Evolutionary conservation across 1,140 invertebrate genomes (phyloP), one percentile per base, ranked within the genome.

Genomic region (Oryctes rhinoceros): DNA sequence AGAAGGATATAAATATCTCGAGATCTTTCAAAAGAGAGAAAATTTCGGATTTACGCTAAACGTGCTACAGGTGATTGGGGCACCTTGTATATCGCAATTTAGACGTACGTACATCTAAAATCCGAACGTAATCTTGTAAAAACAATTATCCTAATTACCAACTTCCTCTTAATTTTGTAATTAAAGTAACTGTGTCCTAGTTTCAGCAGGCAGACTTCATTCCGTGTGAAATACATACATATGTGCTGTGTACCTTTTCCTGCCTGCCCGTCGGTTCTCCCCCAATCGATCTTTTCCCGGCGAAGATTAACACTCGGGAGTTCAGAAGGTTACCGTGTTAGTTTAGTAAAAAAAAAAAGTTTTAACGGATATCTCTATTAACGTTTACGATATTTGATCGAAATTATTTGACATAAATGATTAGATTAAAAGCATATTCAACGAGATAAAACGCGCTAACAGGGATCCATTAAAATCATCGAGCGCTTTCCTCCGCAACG

Each of bases 191-290:
- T 59, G 53, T 59, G 53, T 15, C n/a, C 53, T 59, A 18, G 18
- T 59, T 59, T 59, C 53, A 59, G 53, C 53, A 59, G 53, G 18
- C 53, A 59, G 15, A 18, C 53, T 59, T 59, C 53, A n/a, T 59
- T 18, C 3, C 53, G 18, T 59, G 53, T 59, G 53, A 59, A 59
- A 59, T 59, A 49, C 6, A n/a, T n/a, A n/a, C n/a, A 15, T 49
- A 59, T 18, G 15, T 59, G 6, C 5, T 59, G 6, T 18, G 18
- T 15, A n/a, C 7, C n/a, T 59, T 18, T 59, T 59, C 53, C 53
- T 59, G 7, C n/a, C 3, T 59, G 53, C 15, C 15, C 5, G 39
- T 44, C 39, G 39, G 39, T 44, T 44, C 15, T 18, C 15, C n/a
- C 6, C 18, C 6, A 4, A 59, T 18, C 13, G 15, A 59, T 18